Base-by-base conservation (phyloP, 2,888 invertebrate genomes). In the Leucoptera coffeella region DNA sequence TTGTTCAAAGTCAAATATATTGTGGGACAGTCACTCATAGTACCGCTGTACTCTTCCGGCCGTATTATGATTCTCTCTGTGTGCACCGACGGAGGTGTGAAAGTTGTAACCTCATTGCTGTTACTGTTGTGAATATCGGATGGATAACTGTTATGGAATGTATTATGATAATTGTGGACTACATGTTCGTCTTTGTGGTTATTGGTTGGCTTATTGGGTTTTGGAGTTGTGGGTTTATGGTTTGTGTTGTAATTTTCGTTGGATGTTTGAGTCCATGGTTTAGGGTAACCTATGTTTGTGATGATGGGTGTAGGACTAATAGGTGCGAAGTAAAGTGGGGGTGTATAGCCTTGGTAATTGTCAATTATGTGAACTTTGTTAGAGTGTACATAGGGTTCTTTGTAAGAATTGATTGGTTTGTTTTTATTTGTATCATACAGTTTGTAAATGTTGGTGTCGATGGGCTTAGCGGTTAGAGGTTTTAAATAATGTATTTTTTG, bases 1-100 rank as follows among this genome's bases (percentile, higher is more conserved):
- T 54, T 77, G 40, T 55, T 74, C 30, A 65, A 54, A 34, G 75
- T 73, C 2, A 78, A 52, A 37, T 65, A 75, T 35, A 78, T 74
- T 10, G 74, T 73, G 1, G 77, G 77, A 37, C 77, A 78, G 22
- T 69, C 67, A 25, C 59, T 54, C 20, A 59, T 47, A 19, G 52
- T 48, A 6, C 54, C 65, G 34, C 47, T 60, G 25, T 69, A 69
- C 31, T 69, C 64, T 43, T 69, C 54, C 34, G 69, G 69, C 38
- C 65, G 46, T 42, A 69, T 69, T 29, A 69, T 49, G 32, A 69
- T 67, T 45, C 49, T 58, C 27, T 69, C 67, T 9, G 69, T 67
- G 29, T 64, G 61, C 1, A 51, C 52, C 19, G 47, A 51, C 2
- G 43, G 36, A 12, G 69, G 62, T 41, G 51, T 51, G 42, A 65